Base-by-base conservation (phyloP, 2,113 vertebrate species). In the Hippocampus abdominalis region DNA sequence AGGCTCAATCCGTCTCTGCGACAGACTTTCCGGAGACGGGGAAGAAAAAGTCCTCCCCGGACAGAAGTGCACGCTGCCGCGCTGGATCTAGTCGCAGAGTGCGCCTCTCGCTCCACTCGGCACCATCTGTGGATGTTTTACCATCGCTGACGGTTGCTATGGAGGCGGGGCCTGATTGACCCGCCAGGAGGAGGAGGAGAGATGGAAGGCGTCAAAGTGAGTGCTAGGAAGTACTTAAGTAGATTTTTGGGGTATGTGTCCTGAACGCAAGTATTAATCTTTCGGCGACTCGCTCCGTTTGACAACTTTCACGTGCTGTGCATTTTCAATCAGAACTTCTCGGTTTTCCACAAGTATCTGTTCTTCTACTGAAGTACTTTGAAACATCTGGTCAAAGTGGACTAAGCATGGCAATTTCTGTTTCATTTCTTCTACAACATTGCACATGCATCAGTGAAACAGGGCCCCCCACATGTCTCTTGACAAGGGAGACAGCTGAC, bases 111-210 rank as follows among this genome's bases (percentile, higher is more conserved):
- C 90, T 91, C 89, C 76, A 86, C 86, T 91, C 87, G 73, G 90
- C 89, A 87, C 90, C 93, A 92, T 92, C 90, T 90, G 90, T 89
- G 89, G 91, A 92, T 77, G 89, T 88, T 86, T 93, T 91, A 92
- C 89, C 88, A 92, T 92, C 87, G 27, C 89, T 82, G 90, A 91
- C 89, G 89, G 90, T 87, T 91, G 89, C 81, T 87, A 87, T 84
- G 90, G 91, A 94, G 93, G 94, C 84, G 94, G 93, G 90, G 92
- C 91, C 88, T 90, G 91, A 64, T 73, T 76, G 82, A 81, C 88
- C 84, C 72, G 64, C 76, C 65, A 67, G 78, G 11, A 81, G 73
- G 49, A 74, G 72, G 16, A 66, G 64, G 76, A 62, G 83, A 77
- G 67, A 82, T 23, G 80, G 57, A 76, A 71, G 48, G 74, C 67